Evolutionary conservation across 2,113 vertebrate species (phyloP), one percentile per base, ranked within the genome.

Genomic region (Oophaga pumilio): DNA sequence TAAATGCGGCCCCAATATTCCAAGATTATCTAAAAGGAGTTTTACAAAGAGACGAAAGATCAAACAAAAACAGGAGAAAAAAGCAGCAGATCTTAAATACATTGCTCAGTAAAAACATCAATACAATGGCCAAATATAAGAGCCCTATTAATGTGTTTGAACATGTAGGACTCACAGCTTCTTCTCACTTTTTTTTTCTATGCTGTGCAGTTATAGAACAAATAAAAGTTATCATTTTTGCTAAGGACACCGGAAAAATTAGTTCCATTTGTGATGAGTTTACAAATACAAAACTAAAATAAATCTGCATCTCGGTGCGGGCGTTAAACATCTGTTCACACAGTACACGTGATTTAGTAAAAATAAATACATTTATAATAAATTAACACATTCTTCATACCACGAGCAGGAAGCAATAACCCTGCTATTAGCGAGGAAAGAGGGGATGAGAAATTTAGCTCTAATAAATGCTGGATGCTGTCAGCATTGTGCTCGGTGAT

Each of bases 261-360:
- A 89, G 85, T 89, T 90, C 89, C 84, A 83, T 82, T 90, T 92
- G 71, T 90, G 89, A 91, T 87, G 81, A 90, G 88, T 91, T 91
- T 91, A 90, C 86, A 90, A 89, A 90, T 90, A 89, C 0, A 0
- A 89, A 89, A 89, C 90, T 89, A 89, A 90, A 90, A 91, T 82
- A 76, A 87, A 88, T 84, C 90, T 88, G 43, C 89, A 90, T 86
- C 85, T 79, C 89, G 74, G 88, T 86, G 89, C 81, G 89, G 90
- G 83, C 90, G 86, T 84, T 62, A 93, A 91, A 90, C 86, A 91
- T 89, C 91, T 91, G 91, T 66, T 93, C 43, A 12, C 77, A 91
- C 43, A 89, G 6, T 10, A 57, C 81, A 92, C 90, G 85, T 59
- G 81, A 0, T 91, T 92, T 90, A 86, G 89, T 88, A 91, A 92